A percentile compares a stretch with the other conserved stretches of the same genome.
Evolutionary conservation across 2,888 invertebrate species (phyloP).

Genomic region (Scaptomyza parva): DNA sequence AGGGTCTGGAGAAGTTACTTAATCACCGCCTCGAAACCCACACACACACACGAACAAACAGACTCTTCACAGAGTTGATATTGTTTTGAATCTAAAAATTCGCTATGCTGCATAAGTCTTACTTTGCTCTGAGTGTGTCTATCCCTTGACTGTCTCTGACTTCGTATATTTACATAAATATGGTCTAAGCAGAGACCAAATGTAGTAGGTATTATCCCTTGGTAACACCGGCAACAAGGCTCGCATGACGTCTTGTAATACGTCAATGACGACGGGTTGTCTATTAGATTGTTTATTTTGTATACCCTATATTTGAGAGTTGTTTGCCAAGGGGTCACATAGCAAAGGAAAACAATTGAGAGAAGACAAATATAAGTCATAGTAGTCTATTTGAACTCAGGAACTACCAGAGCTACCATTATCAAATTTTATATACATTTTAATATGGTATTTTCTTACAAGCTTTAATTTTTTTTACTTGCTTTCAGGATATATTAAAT

Average conservation of each 20-base stretch:
- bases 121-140: constrained; percentile 26
- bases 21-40: constrained; percentile 45
- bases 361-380: too few species aligned
- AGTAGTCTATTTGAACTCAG: neutral
- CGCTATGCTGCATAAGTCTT: constrained; percentile 68
- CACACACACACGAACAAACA: constrained; percentile 11
- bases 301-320: constrained; percentile 29
- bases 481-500: too few species aligned
- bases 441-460: neutral
- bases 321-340: too few species aligned
- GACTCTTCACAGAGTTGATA: constrained; percentile 17
- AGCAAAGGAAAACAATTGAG: too few species aligned
- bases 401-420: neutral
- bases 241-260: constrained; percentile 84
- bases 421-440: neutral
- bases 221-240: constrained; percentile 58
- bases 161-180: constrained; percentile 51
- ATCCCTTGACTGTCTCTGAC: constrained; percentile 22
- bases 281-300: constrained; percentile 79
- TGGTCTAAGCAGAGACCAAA: constrained; percentile 23
- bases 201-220: constrained; percentile 58
- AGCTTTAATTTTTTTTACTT: neutral
- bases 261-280: constrained; percentile 84
- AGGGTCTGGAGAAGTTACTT: constrained; percentile 46
- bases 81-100: constrained; percentile 56